phyloP scores from a whole-genome alignment of 37 sponge, comb jelly and placozoan genomes.

The Dysidea cf. avara region DNA sequence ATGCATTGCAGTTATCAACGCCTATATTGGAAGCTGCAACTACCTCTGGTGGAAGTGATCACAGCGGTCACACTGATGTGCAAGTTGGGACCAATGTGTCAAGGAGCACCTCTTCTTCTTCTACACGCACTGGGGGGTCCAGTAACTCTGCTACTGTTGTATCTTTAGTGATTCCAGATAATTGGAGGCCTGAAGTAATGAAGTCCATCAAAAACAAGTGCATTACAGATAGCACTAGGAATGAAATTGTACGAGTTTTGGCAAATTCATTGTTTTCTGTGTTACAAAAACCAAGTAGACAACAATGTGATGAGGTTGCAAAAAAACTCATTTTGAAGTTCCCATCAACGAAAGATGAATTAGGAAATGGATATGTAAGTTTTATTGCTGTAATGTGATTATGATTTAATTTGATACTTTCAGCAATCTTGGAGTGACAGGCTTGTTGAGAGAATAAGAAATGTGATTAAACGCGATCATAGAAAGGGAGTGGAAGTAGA shows the following conservation, averaged over 20 bases:
- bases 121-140: not conserved
- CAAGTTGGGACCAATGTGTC: too few species aligned
- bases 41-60: too few species aligned
- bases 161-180: conserved; percentile 11
- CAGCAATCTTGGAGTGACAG: conserved; percentile 43
- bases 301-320: conserved; percentile 18
- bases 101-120: not conserved
- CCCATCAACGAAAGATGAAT: conserved; percentile 29
- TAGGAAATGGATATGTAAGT: conserved; percentile 32
- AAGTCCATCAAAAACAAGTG: conserved; percentile 2
- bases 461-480: conserved; percentile 11
- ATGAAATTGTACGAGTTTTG: conserved; percentile 21
- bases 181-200: conserved; percentile 23
- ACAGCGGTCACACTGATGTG: too few species aligned
- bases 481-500: conserved; percentile 18
- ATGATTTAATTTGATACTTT: not conserved
- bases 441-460: conserved; percentile 34
- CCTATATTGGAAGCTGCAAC: too few species aligned
- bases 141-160: not conserved
- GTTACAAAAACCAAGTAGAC: conserved; percentile 24
- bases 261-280: conserved; percentile 23
- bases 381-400: not conserved
- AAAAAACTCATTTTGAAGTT: conserved; percentile 38
- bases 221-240: not conserved
- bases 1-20: too few species aligned